A percentile compares a stretch with the other conserved stretches of the same genome.
Evolutionary conservation across 2,113 vertebrate genomes (phyloP).

Genomic region (Hymenochirus boettgeri): DNA sequence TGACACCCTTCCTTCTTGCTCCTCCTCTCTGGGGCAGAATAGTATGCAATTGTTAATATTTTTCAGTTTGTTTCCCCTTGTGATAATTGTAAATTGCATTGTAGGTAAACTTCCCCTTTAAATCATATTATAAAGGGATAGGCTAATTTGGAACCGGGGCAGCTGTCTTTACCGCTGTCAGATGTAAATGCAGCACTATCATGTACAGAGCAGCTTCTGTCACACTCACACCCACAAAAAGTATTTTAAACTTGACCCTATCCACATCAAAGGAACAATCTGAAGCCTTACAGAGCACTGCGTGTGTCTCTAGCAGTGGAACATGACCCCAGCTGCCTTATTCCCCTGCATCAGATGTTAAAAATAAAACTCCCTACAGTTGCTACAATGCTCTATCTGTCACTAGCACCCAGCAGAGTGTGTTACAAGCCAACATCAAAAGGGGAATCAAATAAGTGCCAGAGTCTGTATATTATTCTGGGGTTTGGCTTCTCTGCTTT

Average conservation of each 20-base stretch:
- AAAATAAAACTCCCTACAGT: slow-evolving; percentile 5
- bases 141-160: too few relatives aligned
- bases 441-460: background rate
- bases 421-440: slow-evolving; percentile 6
- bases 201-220: slow-evolving; percentile 17
- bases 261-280: slow-evolving; percentile 27
- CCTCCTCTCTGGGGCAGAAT: too few relatives aligned
- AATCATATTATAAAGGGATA: too few relatives aligned
- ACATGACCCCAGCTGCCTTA: slow-evolving; percentile 14
- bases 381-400: slow-evolving; percentile 21
- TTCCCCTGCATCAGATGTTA: slow-evolving; percentile 21
- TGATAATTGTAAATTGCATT: too few relatives aligned
- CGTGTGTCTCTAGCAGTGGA: slow-evolving; percentile 1
- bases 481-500: too few relatives aligned
- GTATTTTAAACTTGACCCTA: slow-evolving; percentile 30
- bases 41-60: too few relatives aligned
- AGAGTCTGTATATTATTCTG: too few relatives aligned
- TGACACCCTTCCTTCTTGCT: too few relatives aligned
- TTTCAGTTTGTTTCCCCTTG: too few relatives aligned
- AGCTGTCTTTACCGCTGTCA: slow-evolving; percentile 18
- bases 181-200: background rate
- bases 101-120: too few relatives aligned
- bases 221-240: slow-evolving; percentile 5
- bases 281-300: slow-evolving; percentile 5
- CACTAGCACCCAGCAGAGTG: background rate